Percentiles rank a stretch among this genome's conserved stretches.
Conservation (phyloP, 1,140 invertebrate species). For the Drosophila setifemur region DNA sequence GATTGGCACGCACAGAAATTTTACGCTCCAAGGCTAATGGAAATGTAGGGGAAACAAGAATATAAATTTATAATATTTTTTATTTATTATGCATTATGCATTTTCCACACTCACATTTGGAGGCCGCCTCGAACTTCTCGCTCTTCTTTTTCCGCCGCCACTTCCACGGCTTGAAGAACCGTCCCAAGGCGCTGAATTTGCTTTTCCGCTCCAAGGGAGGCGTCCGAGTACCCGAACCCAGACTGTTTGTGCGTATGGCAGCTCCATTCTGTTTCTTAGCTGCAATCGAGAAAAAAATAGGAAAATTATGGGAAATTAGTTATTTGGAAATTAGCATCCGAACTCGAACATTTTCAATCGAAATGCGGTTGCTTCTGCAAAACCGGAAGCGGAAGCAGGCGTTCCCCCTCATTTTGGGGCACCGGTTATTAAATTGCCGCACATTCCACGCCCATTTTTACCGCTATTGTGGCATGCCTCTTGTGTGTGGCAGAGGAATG, state of each 20-base stretch:
- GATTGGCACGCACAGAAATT: conserved; percentile 97
- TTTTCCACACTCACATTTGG: conserved; percentile 97
- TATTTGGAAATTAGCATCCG: conserved; percentile 47
- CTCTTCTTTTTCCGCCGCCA: conserved; percentile 99
- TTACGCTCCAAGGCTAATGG: conserved; percentile 95
- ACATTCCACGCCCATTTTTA: conserved; percentile 48
- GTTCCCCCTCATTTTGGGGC: conserved; percentile 27
- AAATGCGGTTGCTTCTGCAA: conserved; percentile 4
- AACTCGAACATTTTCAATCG: conserved; percentile 5
- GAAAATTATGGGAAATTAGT: conserved; percentile 11
- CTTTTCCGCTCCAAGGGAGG: conserved; percentile 94
- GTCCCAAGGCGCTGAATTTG: conserved; percentile 95
- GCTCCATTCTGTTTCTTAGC: conserved; percentile 96
- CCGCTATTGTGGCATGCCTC: conserved; percentile 32
- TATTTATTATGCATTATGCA: not conserved
- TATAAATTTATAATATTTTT: not conserved
- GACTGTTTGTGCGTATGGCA: conserved; percentile 91
- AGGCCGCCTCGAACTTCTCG: conserved; percentile 97
- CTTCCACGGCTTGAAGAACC: conserved; percentile 99
- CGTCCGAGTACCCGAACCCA: conserved; percentile 90
- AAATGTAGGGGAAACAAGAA: not conserved
- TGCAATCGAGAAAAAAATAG: conserved; percentile 84
- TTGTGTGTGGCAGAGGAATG: conserved; percentile 13
- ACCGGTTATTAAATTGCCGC: conserved; percentile 36
- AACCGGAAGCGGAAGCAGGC: conserved; percentile 53